Conservation (phyloP, 2,113 vertebrate species). For the Lipophrys pholis region DNA sequence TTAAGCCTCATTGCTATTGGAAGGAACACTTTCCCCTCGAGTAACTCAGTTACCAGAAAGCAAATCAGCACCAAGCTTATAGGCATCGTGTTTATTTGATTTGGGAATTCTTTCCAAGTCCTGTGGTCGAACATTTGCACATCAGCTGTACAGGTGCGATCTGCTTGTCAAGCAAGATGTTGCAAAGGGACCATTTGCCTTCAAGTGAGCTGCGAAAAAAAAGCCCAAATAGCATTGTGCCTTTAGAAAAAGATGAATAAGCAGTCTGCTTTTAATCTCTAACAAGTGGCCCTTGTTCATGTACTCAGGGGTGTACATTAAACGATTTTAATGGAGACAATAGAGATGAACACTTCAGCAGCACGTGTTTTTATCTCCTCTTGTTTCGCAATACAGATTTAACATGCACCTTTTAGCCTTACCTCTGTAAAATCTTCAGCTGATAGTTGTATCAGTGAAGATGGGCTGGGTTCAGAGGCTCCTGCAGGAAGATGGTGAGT, state of each 20-base stretch:
- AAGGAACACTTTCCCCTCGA: neutral
- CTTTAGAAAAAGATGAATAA: constrained; percentile 38
- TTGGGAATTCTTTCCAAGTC: constrained; percentile 32
- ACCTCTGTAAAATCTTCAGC: neutral
- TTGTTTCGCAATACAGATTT: constrained; percentile 6
- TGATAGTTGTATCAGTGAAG: neutral
- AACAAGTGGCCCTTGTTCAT: constrained; percentile 5
- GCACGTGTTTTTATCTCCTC: neutral
- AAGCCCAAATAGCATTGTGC: constrained; percentile 4
- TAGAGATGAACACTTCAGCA: neutral
- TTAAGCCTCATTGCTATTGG: neutral
- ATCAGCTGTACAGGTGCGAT: constrained; percentile 11
- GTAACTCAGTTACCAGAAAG: neutral
- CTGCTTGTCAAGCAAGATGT: constrained; percentile 6
- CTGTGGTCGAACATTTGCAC: constrained; percentile 12
- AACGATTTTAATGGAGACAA: constrained; percentile 12
- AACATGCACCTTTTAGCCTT: constrained; percentile 17
- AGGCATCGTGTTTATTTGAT: neutral
- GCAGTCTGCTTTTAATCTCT: constrained; percentile 30
- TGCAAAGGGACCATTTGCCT: constrained; percentile 27
- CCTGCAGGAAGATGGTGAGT: constrained; percentile 21
- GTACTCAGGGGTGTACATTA: constrained; percentile 2
- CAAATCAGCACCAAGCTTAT: constrained; percentile 12
- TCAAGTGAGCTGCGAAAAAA: constrained; percentile 1
- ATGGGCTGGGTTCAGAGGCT: constrained; percentile 2